phyloP scores from a whole-genome alignment of 2,797 vertebrate genomes.

The Xerus rutilus region DNA sequence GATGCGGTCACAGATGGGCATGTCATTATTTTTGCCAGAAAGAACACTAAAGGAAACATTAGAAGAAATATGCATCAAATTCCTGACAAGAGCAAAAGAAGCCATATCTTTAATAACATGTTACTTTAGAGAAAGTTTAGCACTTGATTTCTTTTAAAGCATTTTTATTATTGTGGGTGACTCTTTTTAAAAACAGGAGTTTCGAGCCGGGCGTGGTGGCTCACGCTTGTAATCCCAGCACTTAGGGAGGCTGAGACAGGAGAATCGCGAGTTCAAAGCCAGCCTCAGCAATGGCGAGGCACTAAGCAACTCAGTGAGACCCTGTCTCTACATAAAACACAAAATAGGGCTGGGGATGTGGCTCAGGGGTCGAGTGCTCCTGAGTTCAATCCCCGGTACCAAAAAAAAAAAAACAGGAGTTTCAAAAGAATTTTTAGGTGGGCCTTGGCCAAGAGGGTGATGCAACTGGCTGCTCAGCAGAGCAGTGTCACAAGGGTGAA shows the following conservation, averaged over 20 bases:
- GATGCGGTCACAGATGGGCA: conserved; percentile 3
- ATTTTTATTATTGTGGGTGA: not conserved
- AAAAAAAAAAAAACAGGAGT: not conserved
- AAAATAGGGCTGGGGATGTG: too few species aligned
- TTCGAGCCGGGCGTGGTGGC: too few species aligned
- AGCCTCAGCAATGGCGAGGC: too few species aligned
- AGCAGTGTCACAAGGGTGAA: not conserved
- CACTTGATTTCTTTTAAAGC: conserved; percentile 6
- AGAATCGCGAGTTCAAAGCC: too few species aligned
- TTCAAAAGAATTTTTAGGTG: conserved; percentile 25
- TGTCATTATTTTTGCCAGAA: conserved; percentile 25
- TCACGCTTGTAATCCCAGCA: too few species aligned
- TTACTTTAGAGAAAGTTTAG: not conserved
- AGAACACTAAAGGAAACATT: conserved; percentile 39
- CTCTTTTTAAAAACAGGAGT: not conserved
- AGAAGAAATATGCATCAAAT: conserved; percentile 54
- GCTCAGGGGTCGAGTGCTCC: too few species aligned
- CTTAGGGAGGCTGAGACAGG: too few species aligned
- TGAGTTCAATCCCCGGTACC: too few species aligned
- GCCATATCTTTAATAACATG: not conserved
- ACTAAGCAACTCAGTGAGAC: too few species aligned
- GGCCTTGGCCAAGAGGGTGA: not conserved
- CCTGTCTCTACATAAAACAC: too few species aligned
- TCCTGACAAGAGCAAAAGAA: conserved; percentile 1
- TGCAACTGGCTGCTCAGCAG: not conserved